Percentiles rank a stretch among this genome's conserved stretches.
These are phyloP conservation scores for Ichneumoninae sp. DNA, from an alignment of 2,888 invertebrate species.

Conservation along the genomic window DNA sequence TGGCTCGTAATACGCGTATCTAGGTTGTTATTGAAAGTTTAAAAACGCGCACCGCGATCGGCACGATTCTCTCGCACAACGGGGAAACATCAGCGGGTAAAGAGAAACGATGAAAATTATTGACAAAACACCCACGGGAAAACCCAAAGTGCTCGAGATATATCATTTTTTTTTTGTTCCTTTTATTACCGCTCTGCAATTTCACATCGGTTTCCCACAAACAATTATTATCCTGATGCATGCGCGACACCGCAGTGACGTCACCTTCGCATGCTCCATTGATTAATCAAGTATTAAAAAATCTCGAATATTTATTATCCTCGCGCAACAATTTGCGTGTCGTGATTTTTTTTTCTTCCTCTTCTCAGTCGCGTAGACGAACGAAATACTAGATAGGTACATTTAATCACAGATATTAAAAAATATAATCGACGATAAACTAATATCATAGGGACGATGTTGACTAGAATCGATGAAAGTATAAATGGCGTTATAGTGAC, in stretches of 20 bases:
- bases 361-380: slow-evolving; percentile 51
- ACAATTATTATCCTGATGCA: slow-evolving; percentile 33
- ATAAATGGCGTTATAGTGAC: neutral
- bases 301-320: slow-evolving; percentile 19
- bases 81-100: neutral
- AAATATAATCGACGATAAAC: slow-evolving; percentile 30
- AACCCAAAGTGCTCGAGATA: neutral
- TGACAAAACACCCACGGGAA: neutral
- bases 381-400: slow-evolving; percentile 59
- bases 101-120: neutral
- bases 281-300: slow-evolving; percentile 43
- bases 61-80: neutral
- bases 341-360: slow-evolving; percentile 4
- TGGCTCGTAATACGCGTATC: neutral
- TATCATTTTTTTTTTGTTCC: slow-evolving; percentile 9
- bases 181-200: slow-evolving; percentile 46
- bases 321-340: neutral
- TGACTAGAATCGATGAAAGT: slow-evolving; percentile 54
- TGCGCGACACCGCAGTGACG: slow-evolving; percentile 17
- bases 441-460: neutral
- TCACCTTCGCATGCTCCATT: slow-evolving; percentile 1
- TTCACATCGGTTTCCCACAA: slow-evolving; percentile 48
- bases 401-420: slow-evolving; percentile 43
- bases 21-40: neutral
- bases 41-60: neutral